phyloP scores from a whole-genome alignment of 2,113 vertebrate genomes.

The Cyanoramphus novaezelandiae region DNA sequence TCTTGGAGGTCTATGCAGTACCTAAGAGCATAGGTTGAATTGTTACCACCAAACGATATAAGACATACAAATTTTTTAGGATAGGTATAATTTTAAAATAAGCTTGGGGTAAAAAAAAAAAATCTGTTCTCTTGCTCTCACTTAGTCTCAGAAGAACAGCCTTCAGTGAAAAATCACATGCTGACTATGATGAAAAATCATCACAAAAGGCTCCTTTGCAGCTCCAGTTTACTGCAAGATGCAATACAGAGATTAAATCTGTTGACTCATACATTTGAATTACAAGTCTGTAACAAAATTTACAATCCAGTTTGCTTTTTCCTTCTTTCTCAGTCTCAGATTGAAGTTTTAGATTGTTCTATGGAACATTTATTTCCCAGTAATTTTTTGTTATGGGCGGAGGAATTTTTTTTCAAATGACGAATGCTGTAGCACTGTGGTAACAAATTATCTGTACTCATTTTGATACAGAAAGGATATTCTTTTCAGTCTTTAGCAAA shows the following conservation, averaged over 20 bases:
- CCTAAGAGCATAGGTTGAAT: background rate
- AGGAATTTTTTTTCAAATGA: background rate
- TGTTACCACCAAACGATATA: background rate
- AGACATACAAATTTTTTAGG: background rate
- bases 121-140: background rate
- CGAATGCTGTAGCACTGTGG: background rate
- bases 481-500: background rate
- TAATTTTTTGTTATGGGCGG: background rate
- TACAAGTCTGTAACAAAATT: background rate
- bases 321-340: background rate
- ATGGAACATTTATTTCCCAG: background rate
- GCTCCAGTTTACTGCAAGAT: background rate
- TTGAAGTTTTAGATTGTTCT: background rate
- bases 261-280: background rate
- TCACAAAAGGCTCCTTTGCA: background rate
- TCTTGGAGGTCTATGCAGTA: background rate
- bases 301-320: background rate
- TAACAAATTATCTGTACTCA: background rate
- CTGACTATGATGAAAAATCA: background rate
- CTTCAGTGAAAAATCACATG: background rate
- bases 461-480: background rate
- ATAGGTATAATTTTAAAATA: background rate
- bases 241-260: background rate
- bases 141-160: background rate
- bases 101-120: rapidly evolving